phyloP scores from a whole-genome alignment of 2,113 vertebrate species.

The Albula goreensis region DNA sequence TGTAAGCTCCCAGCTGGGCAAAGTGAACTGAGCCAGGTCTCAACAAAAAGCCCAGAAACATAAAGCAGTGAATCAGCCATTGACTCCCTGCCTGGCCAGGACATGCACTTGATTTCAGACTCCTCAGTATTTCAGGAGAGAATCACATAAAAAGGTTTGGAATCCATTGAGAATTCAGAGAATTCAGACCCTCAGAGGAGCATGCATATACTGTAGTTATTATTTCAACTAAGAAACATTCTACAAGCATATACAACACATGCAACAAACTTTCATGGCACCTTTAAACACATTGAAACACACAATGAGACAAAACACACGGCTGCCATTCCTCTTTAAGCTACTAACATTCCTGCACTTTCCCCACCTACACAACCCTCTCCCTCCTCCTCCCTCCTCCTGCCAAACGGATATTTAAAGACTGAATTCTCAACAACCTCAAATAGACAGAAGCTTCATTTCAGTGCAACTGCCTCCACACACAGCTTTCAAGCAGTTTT shows the following conservation, averaged over 20 bases:
- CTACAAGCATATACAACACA: background rate
- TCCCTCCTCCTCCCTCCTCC: background rate
- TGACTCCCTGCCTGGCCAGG: background rate
- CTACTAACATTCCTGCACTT: background rate
- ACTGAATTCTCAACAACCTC: background rate
- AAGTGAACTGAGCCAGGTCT: background rate
- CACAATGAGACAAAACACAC: background rate
- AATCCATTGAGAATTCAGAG: background rate
- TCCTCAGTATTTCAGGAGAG: background rate
- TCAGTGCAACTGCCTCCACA: background rate
- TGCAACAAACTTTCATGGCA: background rate
- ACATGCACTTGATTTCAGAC: background rate
- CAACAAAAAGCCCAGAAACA: background rate
- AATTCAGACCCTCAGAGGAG: background rate
- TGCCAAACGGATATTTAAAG: background rate
- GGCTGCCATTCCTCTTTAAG: background rate
- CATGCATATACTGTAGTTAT: background rate
- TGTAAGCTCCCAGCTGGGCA: background rate
- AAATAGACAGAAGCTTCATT: background rate
- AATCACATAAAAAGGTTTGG: background rate
- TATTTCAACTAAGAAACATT: background rate
- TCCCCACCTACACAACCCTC: constrained; percentile 6
- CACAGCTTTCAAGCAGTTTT: background rate
- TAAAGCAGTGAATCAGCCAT: background rate
- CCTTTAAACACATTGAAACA: background rate